Percentiles rank a stretch among this genome's conserved stretches.
Conservation (phyloP, 2,797 vertebrate species). For the Anolis apletophallus region DNA sequence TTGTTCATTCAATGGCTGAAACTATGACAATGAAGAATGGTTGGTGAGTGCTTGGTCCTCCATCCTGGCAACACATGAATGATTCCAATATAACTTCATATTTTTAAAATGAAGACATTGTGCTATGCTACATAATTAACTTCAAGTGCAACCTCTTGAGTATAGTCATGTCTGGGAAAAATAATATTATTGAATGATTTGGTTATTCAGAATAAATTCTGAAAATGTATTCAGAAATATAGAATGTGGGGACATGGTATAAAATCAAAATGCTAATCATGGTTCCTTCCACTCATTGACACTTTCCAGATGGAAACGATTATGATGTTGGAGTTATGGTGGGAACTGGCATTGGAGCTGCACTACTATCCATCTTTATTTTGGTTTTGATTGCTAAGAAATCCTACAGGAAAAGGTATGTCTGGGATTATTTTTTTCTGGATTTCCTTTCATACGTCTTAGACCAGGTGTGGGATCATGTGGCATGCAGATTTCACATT, state of each 20-base stretch:
- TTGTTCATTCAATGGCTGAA: neutral
- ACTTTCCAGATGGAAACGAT: constrained; percentile 46
- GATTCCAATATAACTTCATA: neutral
- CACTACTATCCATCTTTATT: constrained; percentile 19
- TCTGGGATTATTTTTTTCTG: neutral
- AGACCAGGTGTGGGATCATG: neutral
- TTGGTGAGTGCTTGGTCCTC: neutral
- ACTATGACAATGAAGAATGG: neutral
- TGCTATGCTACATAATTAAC: neutral
- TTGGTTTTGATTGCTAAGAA: constrained; percentile 70
- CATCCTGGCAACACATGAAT: neutral
- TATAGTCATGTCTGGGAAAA: neutral
- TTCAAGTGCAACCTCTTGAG: neutral
- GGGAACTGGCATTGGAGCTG: constrained; percentile 59
- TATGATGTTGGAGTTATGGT: constrained; percentile 53
- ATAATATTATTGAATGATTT: neutral
- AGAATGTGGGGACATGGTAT: neutral
- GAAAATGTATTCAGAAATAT: neutral
- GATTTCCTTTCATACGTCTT: neutral
- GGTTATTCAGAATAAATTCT: neutral
- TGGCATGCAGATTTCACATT: too few relatives aligned
- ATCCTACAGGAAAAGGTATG: constrained; percentile 75
- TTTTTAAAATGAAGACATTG: neutral
- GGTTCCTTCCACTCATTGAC: neutral
- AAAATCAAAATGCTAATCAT: neutral